Percentiles rank a stretch among this genome's conserved stretches.
phyloP scores from a whole-genome alignment of 2,113 vertebrate species.

The Notarius lentiginosus region DNA sequence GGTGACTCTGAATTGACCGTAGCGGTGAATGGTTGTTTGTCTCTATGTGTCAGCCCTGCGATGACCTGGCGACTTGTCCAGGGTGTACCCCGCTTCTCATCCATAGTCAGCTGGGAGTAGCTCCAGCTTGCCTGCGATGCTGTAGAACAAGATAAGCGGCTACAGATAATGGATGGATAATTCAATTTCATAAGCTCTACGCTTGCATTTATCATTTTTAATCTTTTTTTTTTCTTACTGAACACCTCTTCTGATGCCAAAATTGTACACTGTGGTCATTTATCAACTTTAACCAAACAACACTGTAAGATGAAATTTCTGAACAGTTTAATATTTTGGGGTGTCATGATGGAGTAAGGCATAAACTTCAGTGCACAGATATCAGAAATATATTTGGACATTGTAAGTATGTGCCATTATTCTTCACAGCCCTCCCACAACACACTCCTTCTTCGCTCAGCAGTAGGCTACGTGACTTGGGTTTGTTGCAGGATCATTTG shows the following conservation, averaged over 20 bases:
- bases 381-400: background rate
- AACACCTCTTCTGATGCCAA: background rate
- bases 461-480: background rate
- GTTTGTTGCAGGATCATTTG: conserved; percentile 30
- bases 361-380: background rate
- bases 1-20: too few relatives aligned
- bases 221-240: too few relatives aligned
- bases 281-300: background rate
- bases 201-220: background rate
- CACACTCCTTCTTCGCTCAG: conserved; percentile 3
- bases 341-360: background rate
- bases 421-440: background rate
- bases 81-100: too few relatives aligned
- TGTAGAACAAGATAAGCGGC: too few relatives aligned
- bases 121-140: too few relatives aligned
- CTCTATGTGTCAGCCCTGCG: too few relatives aligned
- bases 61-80: too few relatives aligned
- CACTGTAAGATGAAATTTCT: background rate
- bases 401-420: background rate
- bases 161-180: too few relatives aligned
- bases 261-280: background rate
- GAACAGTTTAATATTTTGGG: background rate
- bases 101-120: too few relatives aligned
- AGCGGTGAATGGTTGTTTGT: too few relatives aligned
- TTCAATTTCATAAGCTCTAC: background rate